phyloP scores from a whole-genome alignment of 1,140 invertebrate genomes.

The Helicorthomorpha holstii region DNA sequence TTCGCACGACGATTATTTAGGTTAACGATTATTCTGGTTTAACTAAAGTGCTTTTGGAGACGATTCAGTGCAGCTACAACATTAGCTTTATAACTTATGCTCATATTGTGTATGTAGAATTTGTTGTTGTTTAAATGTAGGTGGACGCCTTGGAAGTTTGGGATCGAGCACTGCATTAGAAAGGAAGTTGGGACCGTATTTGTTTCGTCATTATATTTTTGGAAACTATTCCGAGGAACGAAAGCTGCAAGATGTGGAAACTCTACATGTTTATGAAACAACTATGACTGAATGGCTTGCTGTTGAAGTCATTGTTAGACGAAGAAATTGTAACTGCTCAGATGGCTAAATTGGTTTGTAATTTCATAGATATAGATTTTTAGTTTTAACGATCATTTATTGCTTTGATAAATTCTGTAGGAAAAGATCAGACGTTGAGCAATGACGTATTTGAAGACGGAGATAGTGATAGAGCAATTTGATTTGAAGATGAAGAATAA shows the following conservation, averaged over 20 bases:
- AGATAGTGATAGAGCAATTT: neutral
- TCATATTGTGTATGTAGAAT: neutral
- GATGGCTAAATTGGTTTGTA: slow-evolving; percentile 34
- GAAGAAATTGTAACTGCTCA: slow-evolving; percentile 44
- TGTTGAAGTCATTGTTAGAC: slow-evolving; percentile 75
- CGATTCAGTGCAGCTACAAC: neutral
- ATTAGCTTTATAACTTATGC: neutral
- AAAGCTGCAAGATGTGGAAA: slow-evolving; percentile 42
- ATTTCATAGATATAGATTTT: slow-evolving; percentile 25
- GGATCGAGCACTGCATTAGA: slow-evolving; percentile 56
- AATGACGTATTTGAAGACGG: slow-evolving; percentile 37
- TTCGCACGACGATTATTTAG: slow-evolving; percentile 33
- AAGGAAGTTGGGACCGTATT: slow-evolving; percentile 81
- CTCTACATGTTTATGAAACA: slow-evolving; percentile 60
- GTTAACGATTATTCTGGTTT: slow-evolving; percentile 31
- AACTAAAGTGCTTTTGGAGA: slow-evolving; percentile 45
- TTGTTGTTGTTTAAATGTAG: too few species aligned
- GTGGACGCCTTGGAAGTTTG: slow-evolving; percentile 21
- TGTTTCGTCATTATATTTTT: slow-evolving; percentile 72
- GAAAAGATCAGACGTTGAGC: slow-evolving; percentile 25
- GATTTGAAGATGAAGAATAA: neutral
- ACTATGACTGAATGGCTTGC: slow-evolving; percentile 88
- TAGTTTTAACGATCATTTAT: too few species aligned
- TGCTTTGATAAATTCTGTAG: too few species aligned
- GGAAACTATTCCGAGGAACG: slow-evolving; percentile 51